Base-by-base conservation (phyloP, 2,888 invertebrate species). In the Fabriciana adippe region DNA sequence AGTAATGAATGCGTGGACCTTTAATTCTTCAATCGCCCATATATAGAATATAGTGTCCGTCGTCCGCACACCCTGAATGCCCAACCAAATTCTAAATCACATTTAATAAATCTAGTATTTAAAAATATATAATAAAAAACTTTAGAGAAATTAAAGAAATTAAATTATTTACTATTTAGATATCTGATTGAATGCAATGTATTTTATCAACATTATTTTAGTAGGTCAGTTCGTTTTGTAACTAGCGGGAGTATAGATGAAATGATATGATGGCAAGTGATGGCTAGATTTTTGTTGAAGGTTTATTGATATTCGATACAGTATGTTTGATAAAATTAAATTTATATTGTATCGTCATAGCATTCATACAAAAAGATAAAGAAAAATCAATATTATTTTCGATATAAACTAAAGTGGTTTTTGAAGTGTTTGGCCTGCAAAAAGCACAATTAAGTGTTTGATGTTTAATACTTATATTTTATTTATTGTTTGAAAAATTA, bases 41-140 rank as follows among this genome's bases (percentile, higher is more conserved):
- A 50, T 11, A 18, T 55, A 35, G 35, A 31, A n/a, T 45, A 51
- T 51, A 61, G 60, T 67, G 71, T 77, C 77, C 75, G 69, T 81
- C 77, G 86, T 82, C 84, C 76, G 82, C 71, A 79, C 77, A 81
- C 84, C 82, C 82, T 76, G 74, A 74, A 67, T 79, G 84, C 78
- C 87, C 86, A 91, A 90, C 90, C 88, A 92, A 90, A 92, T 91
- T 91, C 91, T 91, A 91, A 91, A 91, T 90, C 87, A 89, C 89
- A 82, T 84, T 86, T 82, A 85, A 85, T 83, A 71, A 72, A 59
- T 31, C 59, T 59, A 59, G 77, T 74, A 81, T 74, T n/a, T 70
- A 84, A 83, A 85, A 85, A 81, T 79, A 79, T 80, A 80, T 75
- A 76, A 85, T 85, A 82, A 78, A 54, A 80, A 77, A 74, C 64